Conservation (phyloP, 2,888 invertebrate species). For the Laspeyria flexula region DNA sequence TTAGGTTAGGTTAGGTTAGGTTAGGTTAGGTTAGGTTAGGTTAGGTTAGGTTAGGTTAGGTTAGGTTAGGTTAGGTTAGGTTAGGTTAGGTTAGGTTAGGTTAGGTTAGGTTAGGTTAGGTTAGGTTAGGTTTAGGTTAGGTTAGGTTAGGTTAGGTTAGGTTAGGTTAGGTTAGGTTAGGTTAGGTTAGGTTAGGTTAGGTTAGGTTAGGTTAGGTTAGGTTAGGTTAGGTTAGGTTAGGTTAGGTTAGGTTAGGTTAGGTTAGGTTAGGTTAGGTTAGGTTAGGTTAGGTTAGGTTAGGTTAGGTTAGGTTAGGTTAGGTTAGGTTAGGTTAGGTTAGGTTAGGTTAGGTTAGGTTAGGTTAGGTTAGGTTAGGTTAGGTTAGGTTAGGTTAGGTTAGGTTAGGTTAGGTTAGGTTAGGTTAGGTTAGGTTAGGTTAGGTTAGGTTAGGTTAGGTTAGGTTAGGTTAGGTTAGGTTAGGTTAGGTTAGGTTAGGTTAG, state of each 20-base stretch:
- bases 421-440: constrained; percentile 31
- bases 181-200: constrained; percentile 26
- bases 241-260: constrained; percentile 30
- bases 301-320: constrained; percentile 36
- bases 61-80: constrained; percentile 17
- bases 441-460: constrained; percentile 30
- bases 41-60: constrained; percentile 20
- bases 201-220: constrained; percentile 28
- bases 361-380: constrained; percentile 19
- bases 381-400: constrained; percentile 33
- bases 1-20: constrained; percentile 13
- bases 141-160: constrained; percentile 32
- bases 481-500: constrained; percentile 2
- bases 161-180: constrained; percentile 21
- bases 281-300: constrained; percentile 24
- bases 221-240: constrained; percentile 33
- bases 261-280: constrained; percentile 26
- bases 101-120: constrained; percentile 12
- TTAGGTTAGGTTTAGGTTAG: constrained; percentile 18
- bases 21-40: constrained; percentile 20
- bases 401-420: constrained; percentile 29
- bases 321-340: constrained; percentile 17
- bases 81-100: constrained; percentile 20
- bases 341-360: constrained; percentile 18
- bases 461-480: constrained; percentile 16